Percentiles rank a stretch among this genome's conserved stretches.
These are phyloP conservation scores for Bombus consobrinus DNA, from an alignment of 1,140 invertebrate genomes.

Conservation along the genomic window DNA sequence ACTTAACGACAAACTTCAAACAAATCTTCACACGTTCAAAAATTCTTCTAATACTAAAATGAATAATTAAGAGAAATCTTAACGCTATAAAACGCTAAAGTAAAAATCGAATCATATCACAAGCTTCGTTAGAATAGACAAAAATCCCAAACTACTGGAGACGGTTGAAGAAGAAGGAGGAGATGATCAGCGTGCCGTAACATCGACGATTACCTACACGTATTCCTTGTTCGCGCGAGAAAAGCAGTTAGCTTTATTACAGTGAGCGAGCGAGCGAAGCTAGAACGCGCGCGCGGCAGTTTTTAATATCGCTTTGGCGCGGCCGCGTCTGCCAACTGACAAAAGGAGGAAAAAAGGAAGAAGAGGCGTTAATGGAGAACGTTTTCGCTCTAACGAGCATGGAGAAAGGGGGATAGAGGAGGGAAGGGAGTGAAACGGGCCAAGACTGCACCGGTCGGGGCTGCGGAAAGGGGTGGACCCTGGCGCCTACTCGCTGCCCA, in stretches of 20 bases:
- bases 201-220: conserved; percentile 52
- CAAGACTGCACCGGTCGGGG: conserved; percentile 63
- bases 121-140: too few species aligned
- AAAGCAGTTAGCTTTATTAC: conserved; percentile 79
- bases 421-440: conserved; percentile 66
- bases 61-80: too few species aligned
- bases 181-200: conserved; percentile 30
- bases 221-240: conserved; percentile 44
- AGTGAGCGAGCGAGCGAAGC: conserved; percentile 2
- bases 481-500: conserved; percentile 67
- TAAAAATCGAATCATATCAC: too few species aligned
- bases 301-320: conserved; percentile 81
- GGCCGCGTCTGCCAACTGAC: conserved; percentile 79
- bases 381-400: conserved; percentile 80
- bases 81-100: too few species aligned
- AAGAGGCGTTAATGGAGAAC: conserved; percentile 79
- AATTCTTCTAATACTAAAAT: too few species aligned
- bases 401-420: conserved; percentile 71
- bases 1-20: too few species aligned
- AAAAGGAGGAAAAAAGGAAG: conserved; percentile 71
- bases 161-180: conserved; percentile 1
- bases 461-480: conserved; percentile 65
- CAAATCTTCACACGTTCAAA: too few species aligned
- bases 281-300: conserved; percentile 69
- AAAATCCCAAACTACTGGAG: too few species aligned